phyloP scores from a whole-genome alignment of 2,888 invertebrate genomes.

The Pseudoips prasinana region DNA sequence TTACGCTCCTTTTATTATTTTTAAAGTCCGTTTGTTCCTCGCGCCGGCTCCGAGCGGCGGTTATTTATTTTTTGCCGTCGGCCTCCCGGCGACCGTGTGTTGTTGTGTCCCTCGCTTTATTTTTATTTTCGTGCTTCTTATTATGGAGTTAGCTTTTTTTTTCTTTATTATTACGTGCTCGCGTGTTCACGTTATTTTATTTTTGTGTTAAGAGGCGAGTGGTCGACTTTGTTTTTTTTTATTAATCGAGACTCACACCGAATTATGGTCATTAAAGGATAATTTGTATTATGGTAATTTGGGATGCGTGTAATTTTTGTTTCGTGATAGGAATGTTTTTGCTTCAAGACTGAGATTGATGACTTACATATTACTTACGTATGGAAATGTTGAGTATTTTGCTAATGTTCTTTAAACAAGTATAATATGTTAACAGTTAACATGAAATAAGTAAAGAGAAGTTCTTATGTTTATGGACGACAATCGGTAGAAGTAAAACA shows the following conservation, averaged over 20 bases:
- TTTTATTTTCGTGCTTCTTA: conserved; percentile 82
- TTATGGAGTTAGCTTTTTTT: conserved; percentile 75
- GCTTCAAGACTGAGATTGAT: conserved; percentile 62
- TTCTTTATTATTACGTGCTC: conserved; percentile 76
- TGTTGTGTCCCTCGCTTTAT: conserved; percentile 79
- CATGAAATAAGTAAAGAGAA: too few relatives aligned
- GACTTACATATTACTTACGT: conserved; percentile 18
- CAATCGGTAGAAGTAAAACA: too few relatives aligned
- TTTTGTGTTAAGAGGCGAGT: conserved; percentile 80
- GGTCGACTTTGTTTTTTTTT: conserved; percentile 61
- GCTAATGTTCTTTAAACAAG: conserved; percentile 23
- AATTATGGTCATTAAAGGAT: conserved; percentile 82
- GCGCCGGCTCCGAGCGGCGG: conserved; percentile 75
- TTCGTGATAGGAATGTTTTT: conserved; percentile 77
- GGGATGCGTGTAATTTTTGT: conserved; percentile 79
- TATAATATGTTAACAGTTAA: conserved; percentile 10
- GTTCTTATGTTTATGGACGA: too few relatives aligned
- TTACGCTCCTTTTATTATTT: conserved; percentile 82
- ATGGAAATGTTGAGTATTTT: neutral
- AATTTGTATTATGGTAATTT: conserved; percentile 82
- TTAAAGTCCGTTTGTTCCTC: conserved; percentile 81
- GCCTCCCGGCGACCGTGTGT: conserved; percentile 81
- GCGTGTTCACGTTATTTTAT: conserved; percentile 78
- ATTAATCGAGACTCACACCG: conserved; percentile 77
- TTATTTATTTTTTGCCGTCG: conserved; percentile 80